Evolutionary conservation across 2,113 vertebrate genomes (phyloP), one percentile per base, ranked within the genome.

Genomic region (Oncorhynchus masou): DNA sequence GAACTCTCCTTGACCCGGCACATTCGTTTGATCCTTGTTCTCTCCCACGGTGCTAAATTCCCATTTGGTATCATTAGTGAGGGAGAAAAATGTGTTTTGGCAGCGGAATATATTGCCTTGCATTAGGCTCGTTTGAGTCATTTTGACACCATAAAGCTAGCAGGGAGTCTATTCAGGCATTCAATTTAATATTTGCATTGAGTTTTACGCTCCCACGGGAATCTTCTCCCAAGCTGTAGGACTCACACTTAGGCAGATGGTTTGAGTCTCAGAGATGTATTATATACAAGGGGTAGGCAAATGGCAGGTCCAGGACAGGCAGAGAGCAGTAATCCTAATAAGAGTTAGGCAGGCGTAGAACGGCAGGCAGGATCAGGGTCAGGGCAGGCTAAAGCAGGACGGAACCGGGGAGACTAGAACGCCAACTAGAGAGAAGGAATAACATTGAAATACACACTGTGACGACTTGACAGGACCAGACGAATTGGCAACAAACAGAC

Each of bases 21-120:
- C 59, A 22, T 62, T 62, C 1, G 3, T 79, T 74, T 74, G 72
- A 70, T 70, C 22, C 29, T 49, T 25, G 24, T 79, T 74, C 73
- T 39, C 71, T 39, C 54, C 34, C 29, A 45, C 69, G 59, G 6
- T 54, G 51, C 51, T 62, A 62, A 16, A 62, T 62, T 62, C 59
- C 24, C n/a, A 62, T 62, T 62, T 22, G 9, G 16, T 54, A 19
- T 45, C 39, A 57, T 20, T 5, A 57, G 54, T 19, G n/a, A 62
- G 5, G 5, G 59, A 62, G n/a, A 24, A 11, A n/a, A 62, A 62
- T 9, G 2, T 24, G 9, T 29, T 51, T 69, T 31, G 31, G 57
- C 13, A 57, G 12, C 0, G 9, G 39, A 24, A 25, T 20, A 71
- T 25, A 51, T 71, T 54, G 5, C 24, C 22, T 59, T 67, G 12